These are phyloP conservation scores for Eremobia ochroleuca DNA, from an alignment of 2,888 invertebrate species.

Conservation along the genomic window DNA sequence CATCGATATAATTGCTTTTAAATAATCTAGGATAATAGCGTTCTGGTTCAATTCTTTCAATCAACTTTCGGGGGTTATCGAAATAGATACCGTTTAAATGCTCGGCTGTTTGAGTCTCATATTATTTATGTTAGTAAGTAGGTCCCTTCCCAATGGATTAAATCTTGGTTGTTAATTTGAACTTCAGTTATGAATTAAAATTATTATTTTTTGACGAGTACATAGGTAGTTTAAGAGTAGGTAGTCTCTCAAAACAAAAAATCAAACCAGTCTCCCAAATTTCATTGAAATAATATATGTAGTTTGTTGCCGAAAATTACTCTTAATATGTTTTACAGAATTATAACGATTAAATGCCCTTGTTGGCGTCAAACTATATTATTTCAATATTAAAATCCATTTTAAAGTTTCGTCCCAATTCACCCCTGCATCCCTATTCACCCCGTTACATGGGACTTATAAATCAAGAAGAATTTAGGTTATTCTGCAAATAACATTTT, in stretches of 20 bases:
- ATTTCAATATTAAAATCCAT: neutral
- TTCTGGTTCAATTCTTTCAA: slow-evolving; percentile 51
- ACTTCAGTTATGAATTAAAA: neutral
- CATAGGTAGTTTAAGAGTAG: too few species aligned
- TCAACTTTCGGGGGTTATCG: slow-evolving; percentile 31
- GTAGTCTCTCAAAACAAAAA: neutral
- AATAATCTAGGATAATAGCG: slow-evolving; percentile 41
- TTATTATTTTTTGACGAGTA: too few species aligned
- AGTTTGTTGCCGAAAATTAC: too few species aligned
- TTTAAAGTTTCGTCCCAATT: neutral
- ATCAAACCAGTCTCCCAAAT: neutral
- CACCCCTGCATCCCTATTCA: neutral
- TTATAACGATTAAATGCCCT: too few species aligned
- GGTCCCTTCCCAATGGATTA: neutral
- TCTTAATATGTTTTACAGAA: too few species aligned
- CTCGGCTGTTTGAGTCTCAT: slow-evolving; percentile 21
- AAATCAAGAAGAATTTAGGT: neutral
- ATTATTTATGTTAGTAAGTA: slow-evolving; percentile 41
- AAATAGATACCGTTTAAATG: slow-evolving; percentile 33
- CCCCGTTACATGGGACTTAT: too few species aligned
- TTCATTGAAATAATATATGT: too few species aligned
- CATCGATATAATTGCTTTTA: slow-evolving; percentile 12
- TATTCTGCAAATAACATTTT: neutral
- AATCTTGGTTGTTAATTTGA: neutral
- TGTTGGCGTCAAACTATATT: neutral